A percentile compares a stretch with the other conserved stretches of the same genome.
Evolutionary conservation across 2,888 invertebrate genomes (phyloP).

Genomic region (Abrostola tripartita): DNA sequence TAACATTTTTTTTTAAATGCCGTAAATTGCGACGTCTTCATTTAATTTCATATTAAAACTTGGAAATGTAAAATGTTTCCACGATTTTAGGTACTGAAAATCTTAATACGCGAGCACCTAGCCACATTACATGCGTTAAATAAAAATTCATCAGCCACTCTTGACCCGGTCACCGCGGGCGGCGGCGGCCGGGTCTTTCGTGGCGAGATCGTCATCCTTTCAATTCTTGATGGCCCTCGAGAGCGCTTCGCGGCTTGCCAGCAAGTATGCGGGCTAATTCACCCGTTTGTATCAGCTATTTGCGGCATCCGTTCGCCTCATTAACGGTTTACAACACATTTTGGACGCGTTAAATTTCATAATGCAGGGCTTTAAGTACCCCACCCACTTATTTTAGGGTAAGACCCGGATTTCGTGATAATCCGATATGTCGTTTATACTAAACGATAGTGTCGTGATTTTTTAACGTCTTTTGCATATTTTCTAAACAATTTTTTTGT

Average conservation of each 20-base stretch:
- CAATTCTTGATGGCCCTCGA: slow-evolving; percentile 70
- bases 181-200: slow-evolving; percentile 59
- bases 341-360: slow-evolving; percentile 57
- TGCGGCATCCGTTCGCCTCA: slow-evolving; percentile 65
- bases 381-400: slow-evolving; percentile 35
- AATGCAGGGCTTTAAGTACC: slow-evolving; percentile 31
- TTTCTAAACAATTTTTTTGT: not conserved
- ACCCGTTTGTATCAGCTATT: slow-evolving; percentile 70
- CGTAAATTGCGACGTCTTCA: too few relatives aligned
- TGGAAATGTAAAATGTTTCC: not conserved
- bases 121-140: slow-evolving; percentile 51
- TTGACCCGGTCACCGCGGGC: slow-evolving; percentile 61
- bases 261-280: slow-evolving; percentile 70
- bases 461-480: not conserved
- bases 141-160: slow-evolving; percentile 61
- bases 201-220: slow-evolving; percentile 70
- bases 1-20: too few relatives aligned
- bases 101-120: slow-evolving; percentile 12
- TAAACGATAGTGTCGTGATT: not conserved
- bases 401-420: slow-evolving; percentile 13
- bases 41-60: not conserved
- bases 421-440: slow-evolving; percentile 7
- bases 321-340: slow-evolving; percentile 62
- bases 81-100: slow-evolving; percentile 6
- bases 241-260: slow-evolving; percentile 67